Conservation (phyloP, 1,140 invertebrate species). For the Drosophila guanche region DNA sequence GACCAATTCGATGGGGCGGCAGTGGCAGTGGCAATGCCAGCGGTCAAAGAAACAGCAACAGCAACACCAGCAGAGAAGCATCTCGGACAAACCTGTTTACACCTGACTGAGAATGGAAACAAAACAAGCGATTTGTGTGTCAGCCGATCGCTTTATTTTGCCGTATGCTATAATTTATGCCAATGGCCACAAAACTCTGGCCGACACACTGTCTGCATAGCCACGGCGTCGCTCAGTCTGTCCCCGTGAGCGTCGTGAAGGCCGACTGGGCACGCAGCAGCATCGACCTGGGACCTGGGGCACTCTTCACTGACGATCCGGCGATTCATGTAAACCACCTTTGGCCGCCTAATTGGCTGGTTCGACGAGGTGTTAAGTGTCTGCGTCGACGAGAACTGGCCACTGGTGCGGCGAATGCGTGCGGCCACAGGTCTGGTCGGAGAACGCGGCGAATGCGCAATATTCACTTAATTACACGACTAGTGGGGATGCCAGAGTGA, state of each 20-base stretch:
- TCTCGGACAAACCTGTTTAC: slow-evolving; percentile 65
- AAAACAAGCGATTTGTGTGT: slow-evolving; percentile 75
- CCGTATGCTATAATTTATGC: slow-evolving; percentile 73
- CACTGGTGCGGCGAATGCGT: slow-evolving; percentile 19
- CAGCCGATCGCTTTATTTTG: slow-evolving; percentile 70
- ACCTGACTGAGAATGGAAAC: slow-evolving; percentile 54
- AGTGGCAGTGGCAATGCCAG: not conserved
- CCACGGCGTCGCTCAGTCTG: slow-evolving; percentile 63
- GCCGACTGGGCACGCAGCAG: slow-evolving; percentile 28
- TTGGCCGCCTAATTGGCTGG: not conserved
- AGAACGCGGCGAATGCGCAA: slow-evolving; percentile 66
- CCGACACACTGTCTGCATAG: slow-evolving; percentile 70
- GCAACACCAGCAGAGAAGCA: slow-evolving; percentile 18
- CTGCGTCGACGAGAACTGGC: not conserved
- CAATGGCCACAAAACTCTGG: slow-evolving; percentile 52
- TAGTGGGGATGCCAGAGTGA: slow-evolving; percentile 5
- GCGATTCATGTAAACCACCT: too few species aligned
- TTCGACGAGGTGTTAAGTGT: too few species aligned
- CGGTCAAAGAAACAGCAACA: slow-evolving; percentile 13
- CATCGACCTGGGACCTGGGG: too few species aligned
- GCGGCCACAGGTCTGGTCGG: slow-evolving; percentile 16
- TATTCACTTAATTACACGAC: slow-evolving; percentile 56
- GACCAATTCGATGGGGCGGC: slow-evolving; percentile 50
- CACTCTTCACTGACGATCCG: too few species aligned
- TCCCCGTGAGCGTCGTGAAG: slow-evolving; percentile 59